Evolutionary conservation across 2,888 invertebrate genomes (phyloP).

Genomic region (Osedax frankpressi): DNA sequence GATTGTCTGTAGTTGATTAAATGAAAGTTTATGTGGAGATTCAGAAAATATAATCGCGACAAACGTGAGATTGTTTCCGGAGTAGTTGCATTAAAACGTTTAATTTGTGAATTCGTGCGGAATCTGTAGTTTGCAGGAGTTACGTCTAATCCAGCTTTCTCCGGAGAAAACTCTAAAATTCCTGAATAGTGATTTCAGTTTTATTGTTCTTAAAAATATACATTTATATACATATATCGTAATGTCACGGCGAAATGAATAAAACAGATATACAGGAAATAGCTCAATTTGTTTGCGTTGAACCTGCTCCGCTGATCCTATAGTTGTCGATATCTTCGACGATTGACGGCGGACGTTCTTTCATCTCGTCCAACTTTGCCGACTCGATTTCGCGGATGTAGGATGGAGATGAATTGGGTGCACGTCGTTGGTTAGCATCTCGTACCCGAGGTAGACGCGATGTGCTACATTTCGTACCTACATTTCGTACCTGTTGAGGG

Average conservation of each 20-base stretch:
- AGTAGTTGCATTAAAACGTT: constrained; percentile 40
- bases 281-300: no score
- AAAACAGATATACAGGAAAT: no score
- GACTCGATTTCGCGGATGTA: neutral
- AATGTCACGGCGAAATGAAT: no score
- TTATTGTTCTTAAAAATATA: neutral
- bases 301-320: neutral
- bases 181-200: constrained; percentile 27
- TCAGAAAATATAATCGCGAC: neutral
- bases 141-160: constrained; percentile 73
- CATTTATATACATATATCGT: no score
- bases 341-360: no score
- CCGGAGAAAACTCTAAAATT: constrained; percentile 65
- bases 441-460: neutral
- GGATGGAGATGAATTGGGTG: no score
- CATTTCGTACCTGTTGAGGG: no score
- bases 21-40: no score
- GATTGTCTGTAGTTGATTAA: no score
- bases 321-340: neutral
- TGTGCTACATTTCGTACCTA: neutral
- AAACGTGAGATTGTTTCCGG: neutral
- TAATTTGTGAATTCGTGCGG: neutral
- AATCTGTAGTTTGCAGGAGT: constrained; percentile 62
- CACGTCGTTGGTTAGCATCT: neutral
- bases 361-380: neutral